These are phyloP conservation scores for Amyelois transitella DNA, from an alignment of 1,140 invertebrate genomes.

Conservation along the genomic window DNA sequence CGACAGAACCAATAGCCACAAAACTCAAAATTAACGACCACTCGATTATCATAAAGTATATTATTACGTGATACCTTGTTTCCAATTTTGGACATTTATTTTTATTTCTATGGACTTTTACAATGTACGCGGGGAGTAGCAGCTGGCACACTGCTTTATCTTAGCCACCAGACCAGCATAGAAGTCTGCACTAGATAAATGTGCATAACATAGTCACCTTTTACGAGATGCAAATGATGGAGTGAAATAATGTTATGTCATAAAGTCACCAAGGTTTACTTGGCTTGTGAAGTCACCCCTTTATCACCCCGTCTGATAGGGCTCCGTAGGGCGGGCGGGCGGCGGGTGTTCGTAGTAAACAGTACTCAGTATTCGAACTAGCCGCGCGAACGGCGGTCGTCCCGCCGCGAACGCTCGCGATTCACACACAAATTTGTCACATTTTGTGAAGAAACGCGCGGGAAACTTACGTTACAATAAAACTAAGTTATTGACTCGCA, in stretches of 20 bases:
- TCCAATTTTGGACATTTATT: background rate
- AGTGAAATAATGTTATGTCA: background rate
- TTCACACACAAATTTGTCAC: background rate
- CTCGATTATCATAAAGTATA: no score
- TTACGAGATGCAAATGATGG: background rate
- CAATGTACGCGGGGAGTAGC: background rate
- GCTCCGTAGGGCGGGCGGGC: constrained; percentile 3
- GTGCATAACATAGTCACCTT: background rate
- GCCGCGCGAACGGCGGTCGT: background rate
- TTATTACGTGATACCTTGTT: no score
- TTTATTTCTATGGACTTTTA: background rate
- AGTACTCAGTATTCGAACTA: background rate
- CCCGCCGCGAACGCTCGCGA: background rate
- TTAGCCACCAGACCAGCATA: no score
- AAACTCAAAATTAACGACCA: no score
- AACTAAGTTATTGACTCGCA: background rate
- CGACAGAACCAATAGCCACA: no score
- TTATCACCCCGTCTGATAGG: constrained; percentile 3
- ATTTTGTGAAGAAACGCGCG: background rate
- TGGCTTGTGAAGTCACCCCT: constrained; percentile 4
- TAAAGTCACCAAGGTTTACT: no score
- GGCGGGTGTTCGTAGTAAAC: constrained; percentile 6
- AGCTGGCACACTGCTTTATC: background rate
- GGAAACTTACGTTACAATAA: background rate
- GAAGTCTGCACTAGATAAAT: no score